Evolutionary conservation across 1,140 invertebrate species (phyloP).

Genomic region (Ceratitis capitata): DNA sequence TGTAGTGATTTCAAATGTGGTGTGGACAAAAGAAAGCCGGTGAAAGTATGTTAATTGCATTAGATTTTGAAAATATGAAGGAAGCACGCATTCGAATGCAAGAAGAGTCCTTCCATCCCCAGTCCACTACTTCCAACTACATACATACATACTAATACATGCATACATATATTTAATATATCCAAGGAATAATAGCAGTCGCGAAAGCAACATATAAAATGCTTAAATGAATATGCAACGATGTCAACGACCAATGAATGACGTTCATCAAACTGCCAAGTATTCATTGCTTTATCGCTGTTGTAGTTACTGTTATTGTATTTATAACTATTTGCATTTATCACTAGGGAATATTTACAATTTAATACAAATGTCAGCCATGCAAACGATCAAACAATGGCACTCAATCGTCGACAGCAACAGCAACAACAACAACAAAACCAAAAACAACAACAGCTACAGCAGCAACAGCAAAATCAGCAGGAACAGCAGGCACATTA

Average conservation of each 20-base stretch:
- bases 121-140: background rate
- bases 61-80: background rate
- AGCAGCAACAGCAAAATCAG: background rate
- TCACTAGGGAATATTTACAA: conserved; percentile 8
- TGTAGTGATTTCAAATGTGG: background rate
- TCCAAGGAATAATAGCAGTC: background rate
- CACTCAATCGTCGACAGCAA: background rate
- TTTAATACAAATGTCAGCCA: conserved; percentile 30
- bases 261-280: background rate
- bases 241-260: conserved; percentile 30
- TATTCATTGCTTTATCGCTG: background rate
- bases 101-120: background rate
- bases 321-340: background rate
- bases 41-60: background rate
- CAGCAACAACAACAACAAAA: too few species aligned
- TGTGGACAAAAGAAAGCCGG: background rate
- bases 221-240: background rate
- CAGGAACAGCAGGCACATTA: background rate
- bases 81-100: background rate
- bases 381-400: conserved; percentile 26
- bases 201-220: background rate
- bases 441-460: background rate
- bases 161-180: background rate
- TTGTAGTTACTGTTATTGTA: background rate
- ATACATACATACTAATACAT: background rate